phyloP scores from a whole-genome alignment of 2,113 vertebrate species.

The Eleginops maclovinus region DNA sequence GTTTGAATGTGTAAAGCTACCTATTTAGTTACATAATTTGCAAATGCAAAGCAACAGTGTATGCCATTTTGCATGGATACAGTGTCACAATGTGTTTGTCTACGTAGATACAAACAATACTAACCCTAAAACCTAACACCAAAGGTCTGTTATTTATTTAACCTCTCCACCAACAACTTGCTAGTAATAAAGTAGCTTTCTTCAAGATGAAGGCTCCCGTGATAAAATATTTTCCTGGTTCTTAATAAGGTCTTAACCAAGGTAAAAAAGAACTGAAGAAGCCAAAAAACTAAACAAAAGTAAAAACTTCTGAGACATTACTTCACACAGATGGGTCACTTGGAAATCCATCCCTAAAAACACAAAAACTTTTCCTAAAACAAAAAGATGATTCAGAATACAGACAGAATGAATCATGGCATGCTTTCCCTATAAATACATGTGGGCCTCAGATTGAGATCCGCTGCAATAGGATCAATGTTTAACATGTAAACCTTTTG shows the following conservation, averaged over 20 bases:
- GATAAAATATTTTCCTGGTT: neutral
- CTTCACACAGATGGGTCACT: neutral
- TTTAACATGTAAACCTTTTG: neutral
- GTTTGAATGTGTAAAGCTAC: neutral
- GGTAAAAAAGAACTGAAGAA: neutral
- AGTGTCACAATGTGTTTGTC: neutral
- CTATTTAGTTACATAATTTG: neutral
- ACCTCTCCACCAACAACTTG: no score
- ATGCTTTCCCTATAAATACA: neutral
- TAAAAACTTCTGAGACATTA: neutral
- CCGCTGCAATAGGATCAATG: neutral
- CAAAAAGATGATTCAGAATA: neutral
- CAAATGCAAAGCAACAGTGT: neutral
- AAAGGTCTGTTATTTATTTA: neutral
- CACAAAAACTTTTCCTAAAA: neutral
- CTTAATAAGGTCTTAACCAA: neutral
- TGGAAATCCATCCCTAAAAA: neutral
- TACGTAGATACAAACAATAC: no score
- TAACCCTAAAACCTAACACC: neutral
- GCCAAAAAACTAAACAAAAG: neutral
- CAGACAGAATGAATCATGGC: neutral
- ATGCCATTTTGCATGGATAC: neutral
- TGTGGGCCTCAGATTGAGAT: neutral
- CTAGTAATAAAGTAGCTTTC: no score
- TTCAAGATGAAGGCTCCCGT: neutral